Evolutionary conservation across 1,140 invertebrate species (phyloP), one percentile per base, ranked within the genome.

Genomic region (Episyrphus balteatus): DNA sequence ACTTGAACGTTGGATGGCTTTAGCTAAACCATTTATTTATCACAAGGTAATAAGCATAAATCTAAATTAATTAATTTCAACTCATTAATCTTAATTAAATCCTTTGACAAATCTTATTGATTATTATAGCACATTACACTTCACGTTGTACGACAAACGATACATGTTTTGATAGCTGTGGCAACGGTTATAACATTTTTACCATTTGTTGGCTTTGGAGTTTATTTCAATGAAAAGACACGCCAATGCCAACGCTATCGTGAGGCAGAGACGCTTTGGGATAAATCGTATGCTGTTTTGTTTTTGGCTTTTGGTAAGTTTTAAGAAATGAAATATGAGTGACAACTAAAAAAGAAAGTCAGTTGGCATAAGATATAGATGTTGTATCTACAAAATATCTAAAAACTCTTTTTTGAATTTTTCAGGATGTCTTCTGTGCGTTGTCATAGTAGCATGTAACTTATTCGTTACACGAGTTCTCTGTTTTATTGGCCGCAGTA

Each of bases 21-120:
- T 92, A 42, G 88, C 86, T 0, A 78, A 82, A 51, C 88, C 88
- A n/a, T 92, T 92, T 61, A 73, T 86, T 46, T 92, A 90, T 68
- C 86, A 89, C 67, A 86, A 88, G 81, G 87, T 90, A 69, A 70
- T 68, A 55, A 38, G 12, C 42, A 15, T 26, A 34, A 34, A 40
- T 40, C 13, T 17, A 15, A 15, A 5, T 15, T 40, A 40, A 26
- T 26, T 26, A 26, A 26, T 26, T 5, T 26, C n/a, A 5, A n/a
- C 6, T 3, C 11, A 11, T 17, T 37, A 37, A 37, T 37, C 1
- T 19, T n/a, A 10, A 14, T 41, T 21, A 21, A 19, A 14, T 9
- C 8, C 30, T 32, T 31, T 12, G 18, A 9, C 26, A 21, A 15
- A 14, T 13, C 13, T 8, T 34, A 46, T 42, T 50, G 43, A 34